Base-by-base conservation (phyloP, 2,888 invertebrate genomes). In the Leucophenga montana region DNA sequence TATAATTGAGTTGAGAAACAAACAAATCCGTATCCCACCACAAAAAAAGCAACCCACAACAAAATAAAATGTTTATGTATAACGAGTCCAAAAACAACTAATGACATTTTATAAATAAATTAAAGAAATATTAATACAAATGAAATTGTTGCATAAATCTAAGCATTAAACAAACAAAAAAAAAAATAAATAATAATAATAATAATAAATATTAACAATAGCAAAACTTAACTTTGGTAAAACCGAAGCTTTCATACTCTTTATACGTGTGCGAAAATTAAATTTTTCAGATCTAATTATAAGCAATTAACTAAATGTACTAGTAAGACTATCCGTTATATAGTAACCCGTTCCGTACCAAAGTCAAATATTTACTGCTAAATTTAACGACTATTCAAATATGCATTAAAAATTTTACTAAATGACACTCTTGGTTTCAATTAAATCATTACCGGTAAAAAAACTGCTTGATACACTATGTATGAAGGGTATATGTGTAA, bases 11-110 rank as follows among this genome's bases (percentile, higher is more conserved):
- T 70, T 9, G 59, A 59, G 61, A 71, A 70, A 71, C 67, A 76
- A 75, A 75, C 75, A 72, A 61, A 73, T 81, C 77, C 79, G 75
- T 72, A 80, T 82, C 82, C 81, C 81, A 81, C 81, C 81, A 80
- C 78, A 79, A 67, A 39, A 76, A 78, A 76, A 76, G 79, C 79
- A 76, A 78, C 79, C 82, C 82, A 82, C 80, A 78, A n/a, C n/a
- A n/a, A n/a, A 79, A 78, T 76, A 74, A 68, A 53, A 8, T 39
- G 11, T 8, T 3, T 39, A 39, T 39, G 39, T 39, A 5, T 39
- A 27, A 66, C 9, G 44, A 57, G 57, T 57, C 57, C 57, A 57
- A n/a, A n/a, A n/a, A 56, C 22, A 22, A 5, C 20, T 16, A 22
- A 22, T 39, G 16, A 44, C 22, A 59, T 59, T 62, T 62, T 77